Percentiles rank a stretch among this genome's conserved stretches.
These are phyloP conservation scores for Aphodius granarius DNA, from an alignment of 2,888 invertebrate genomes.

Conservation along the genomic window DNA sequence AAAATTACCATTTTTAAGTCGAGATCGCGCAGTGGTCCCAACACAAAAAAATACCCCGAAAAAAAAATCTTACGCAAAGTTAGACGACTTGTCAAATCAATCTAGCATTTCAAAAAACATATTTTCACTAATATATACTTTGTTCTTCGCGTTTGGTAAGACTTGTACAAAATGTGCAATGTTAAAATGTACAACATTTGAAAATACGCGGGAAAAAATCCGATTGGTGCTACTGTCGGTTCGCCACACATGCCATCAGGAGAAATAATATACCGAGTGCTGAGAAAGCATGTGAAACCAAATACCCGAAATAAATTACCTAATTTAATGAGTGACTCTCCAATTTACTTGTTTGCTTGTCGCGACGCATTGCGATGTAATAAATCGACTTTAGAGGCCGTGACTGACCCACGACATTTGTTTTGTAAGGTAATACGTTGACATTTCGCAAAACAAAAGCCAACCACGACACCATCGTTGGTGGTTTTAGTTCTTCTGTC, in stretches of 20 bases:
- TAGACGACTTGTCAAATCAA: neutral
- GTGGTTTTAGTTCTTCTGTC: too few species aligned
- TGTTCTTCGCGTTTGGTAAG: too few species aligned
- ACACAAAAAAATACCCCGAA: neutral
- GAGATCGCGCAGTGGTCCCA: neutral
- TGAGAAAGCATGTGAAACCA: neutral
- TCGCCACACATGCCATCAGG: neutral
- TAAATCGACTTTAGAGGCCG: neutral
- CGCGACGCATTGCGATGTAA: neutral
- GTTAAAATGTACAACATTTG: neutral
- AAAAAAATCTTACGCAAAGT: neutral
- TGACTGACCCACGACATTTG: conserved; percentile 11
- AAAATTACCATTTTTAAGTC: neutral
- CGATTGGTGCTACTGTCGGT: neutral
- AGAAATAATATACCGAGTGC: neutral
- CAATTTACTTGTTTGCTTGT: neutral
- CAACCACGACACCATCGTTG: neutral
- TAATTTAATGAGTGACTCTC: neutral
- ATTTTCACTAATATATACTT: too few species aligned
- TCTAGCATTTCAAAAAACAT: neutral
- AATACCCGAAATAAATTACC: neutral
- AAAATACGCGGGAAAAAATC: neutral
- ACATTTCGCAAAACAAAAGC: neutral
- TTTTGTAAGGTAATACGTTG: conserved; percentile 7
- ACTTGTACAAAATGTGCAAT: too few species aligned